Evolutionary conservation across 2,113 vertebrate genomes (phyloP), one percentile per base, ranked within the genome.

Genomic region (Ceyx melanurus): DNA sequence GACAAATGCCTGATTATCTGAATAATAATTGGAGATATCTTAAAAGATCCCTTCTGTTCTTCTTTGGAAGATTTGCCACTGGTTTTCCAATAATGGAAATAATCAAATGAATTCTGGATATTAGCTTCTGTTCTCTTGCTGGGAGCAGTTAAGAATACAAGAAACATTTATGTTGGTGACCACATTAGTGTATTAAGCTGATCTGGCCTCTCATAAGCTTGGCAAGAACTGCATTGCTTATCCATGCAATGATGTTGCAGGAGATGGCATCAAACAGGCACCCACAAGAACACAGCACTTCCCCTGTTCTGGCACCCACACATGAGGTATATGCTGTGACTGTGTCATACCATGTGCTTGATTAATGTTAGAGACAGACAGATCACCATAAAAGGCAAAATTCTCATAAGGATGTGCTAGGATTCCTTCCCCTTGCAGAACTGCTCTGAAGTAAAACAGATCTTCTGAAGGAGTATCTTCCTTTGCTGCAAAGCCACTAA

Each of bases 91-190:
- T 70, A 50, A 25, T 19, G 50, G 26, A 83, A 81, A 65, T 40
- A 66, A 53, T 70, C 11, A 13, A 21, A 0, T 45, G 11, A 45
- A 46, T 78, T 61, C 62, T 64, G 7, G 7, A 1, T 86, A 4
- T 64, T 58, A 60, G 6, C 16, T 74, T 61, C 33, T 50, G 25
- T 15, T 51, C 11, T 84, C 21, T 74, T 75, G 21, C 35, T 60
- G 48, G 10, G 20, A 40, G 13, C 1, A 0, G 5, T 31, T 68
- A 72, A 21, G 23, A 85, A 26, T 11, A 65, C 29, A 51, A 68
- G 53, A 74, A 89, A 10, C 0, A 0, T 22, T 67, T 70, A 1
- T 15, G 5, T 43, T 0, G 0, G 3, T 72, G 50, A 26, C 5
- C 2, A 1, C 0, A 3, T 58, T 31, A 71, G 31, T 2, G 3